phyloP scores from a whole-genome alignment of 2,113 vertebrate species.

The Asarcornis scutulata region DNA sequence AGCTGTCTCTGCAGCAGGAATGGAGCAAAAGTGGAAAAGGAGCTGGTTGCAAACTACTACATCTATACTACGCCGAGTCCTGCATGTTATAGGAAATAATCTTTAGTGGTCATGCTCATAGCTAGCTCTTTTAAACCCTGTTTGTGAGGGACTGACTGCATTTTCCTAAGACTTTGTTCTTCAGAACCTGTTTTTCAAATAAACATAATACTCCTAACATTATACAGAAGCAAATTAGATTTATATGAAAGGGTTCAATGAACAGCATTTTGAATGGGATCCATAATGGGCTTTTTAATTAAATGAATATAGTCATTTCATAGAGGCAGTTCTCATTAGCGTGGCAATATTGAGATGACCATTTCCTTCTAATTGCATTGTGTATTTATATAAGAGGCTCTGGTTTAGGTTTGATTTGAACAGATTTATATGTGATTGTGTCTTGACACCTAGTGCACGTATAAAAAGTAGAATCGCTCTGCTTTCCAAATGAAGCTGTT shows the following conservation, averaged over 20 bases:
- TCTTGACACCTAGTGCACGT: conserved; percentile 10
- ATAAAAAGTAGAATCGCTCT: conserved; percentile 6
- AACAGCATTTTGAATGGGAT: conserved; percentile 71
- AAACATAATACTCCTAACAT: conserved; percentile 29
- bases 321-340: conserved; percentile 77
- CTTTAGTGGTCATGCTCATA: neutral
- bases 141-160: neutral
- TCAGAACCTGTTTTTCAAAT: conserved; percentile 67
- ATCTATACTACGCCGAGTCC: neutral
- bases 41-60: neutral
- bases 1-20: neutral
- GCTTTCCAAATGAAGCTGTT: conserved; percentile 17
- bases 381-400: conserved; percentile 50
- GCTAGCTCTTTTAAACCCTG: neutral
- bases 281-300: conserved; percentile 81
- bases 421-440: conserved; percentile 62
- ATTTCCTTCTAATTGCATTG: conserved; percentile 73
- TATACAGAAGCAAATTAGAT: conserved; percentile 71
- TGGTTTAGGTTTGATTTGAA: conserved; percentile 71
- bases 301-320: conserved; percentile 78
- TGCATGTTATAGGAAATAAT: neutral
- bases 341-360: conserved; percentile 70
- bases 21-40: neutral
- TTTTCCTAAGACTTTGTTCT: conserved; percentile 44
- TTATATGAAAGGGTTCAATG: conserved; percentile 73